Base-by-base conservation (phyloP, 2,888 invertebrate species). In the Tipula unca region DNA sequence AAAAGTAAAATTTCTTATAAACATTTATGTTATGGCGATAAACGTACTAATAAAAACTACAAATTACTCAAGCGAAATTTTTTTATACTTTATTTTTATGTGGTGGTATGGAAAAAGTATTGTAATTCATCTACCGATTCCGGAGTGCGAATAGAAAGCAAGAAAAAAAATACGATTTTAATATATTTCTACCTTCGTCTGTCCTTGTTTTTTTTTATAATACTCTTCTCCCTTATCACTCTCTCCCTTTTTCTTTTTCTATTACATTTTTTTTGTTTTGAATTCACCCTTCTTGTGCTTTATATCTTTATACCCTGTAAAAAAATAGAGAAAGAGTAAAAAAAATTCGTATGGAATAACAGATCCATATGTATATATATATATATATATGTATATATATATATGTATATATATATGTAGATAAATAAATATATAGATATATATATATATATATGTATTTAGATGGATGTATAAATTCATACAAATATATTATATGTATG, bases 101-200 rank as follows among this genome's bases (percentile, higher is more conserved):
- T 83, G 35, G 83, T 83, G 83, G 83, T 83, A 32, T 83, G 69
- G 69, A 84, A 84, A 84, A 84, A 84, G 36, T 84, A 84, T 36
- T 84, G 84, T 36, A 84, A 84, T 84, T 36, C 84, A 84, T 84
- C 84, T 36, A 84, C 84, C 39, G 84, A 84, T 84, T 84, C 84
- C 84, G 84, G 84, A 39, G 84, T 84, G 84, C 84, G 84, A 84
- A 84, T 20, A 69, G 69, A 69, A 69, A 69, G 69, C 69, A 69
- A 69, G 69, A 84, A 84, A 84, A 84, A 84, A 84, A 84, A 84
- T 84, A 84, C 39, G 84, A 84, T 25, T 84, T 84, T 35, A 20
- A 36, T 84, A 36, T 84, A 69, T 69, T 69, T 84, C 36, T 84
- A 84, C 84, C 84, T 84, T 84, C 84, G 36, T 84, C 84, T 84